phyloP scores from a whole-genome alignment of 2,797 vertebrate genomes.

The Caiman crocodilus region DNA sequence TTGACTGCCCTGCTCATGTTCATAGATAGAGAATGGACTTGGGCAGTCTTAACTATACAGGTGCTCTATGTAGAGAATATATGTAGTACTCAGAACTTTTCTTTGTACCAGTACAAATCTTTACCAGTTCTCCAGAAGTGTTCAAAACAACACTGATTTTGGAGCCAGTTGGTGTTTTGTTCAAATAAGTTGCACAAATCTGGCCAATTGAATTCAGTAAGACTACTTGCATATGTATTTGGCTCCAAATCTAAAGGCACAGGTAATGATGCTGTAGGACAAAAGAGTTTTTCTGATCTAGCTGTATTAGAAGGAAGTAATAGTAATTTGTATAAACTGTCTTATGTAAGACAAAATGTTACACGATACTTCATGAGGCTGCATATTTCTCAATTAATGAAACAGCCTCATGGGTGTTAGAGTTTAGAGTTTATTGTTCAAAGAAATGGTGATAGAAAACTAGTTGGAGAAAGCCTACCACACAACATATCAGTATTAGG shows the following conservation, averaged over 20 bases:
- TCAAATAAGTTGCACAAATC: neutral
- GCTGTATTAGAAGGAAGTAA: neutral
- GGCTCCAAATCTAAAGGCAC: neutral
- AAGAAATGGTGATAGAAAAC: neutral
- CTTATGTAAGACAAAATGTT: neutral
- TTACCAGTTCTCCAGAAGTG: neutral
- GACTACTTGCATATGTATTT: neutral
- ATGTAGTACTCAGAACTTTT: neutral
- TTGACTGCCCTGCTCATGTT: fast-evolving
- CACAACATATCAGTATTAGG: no score
- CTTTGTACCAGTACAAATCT: neutral
- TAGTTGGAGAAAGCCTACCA: neutral
- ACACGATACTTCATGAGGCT: neutral
- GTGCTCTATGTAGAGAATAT: neutral
- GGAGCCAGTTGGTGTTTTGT: neutral
- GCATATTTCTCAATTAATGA: neutral
- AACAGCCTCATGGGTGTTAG: neutral
- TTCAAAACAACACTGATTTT: neutral
- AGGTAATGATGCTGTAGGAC: no score
- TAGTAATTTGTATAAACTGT: neutral
- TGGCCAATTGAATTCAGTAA: neutral
- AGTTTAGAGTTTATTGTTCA: neutral
- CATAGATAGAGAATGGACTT: neutral
- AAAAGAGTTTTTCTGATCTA: neutral
- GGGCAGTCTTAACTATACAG: neutral